Conservation (phyloP, 2,797 vertebrate genomes). For the Urocyon cinereoargenteus region DNA sequence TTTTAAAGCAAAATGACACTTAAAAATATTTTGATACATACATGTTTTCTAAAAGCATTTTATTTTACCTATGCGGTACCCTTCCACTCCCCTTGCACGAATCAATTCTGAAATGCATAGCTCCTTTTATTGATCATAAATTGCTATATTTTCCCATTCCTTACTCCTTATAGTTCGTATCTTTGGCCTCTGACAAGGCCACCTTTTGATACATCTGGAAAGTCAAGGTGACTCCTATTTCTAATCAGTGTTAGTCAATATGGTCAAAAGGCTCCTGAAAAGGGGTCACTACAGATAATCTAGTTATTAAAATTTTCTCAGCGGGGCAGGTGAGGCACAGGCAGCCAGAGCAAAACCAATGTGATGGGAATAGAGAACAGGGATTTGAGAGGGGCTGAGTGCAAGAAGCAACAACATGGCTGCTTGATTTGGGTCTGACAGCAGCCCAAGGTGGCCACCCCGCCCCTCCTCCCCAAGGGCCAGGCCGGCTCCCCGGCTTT, state of each 20-base stretch:
- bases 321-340: background rate
- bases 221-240: constrained; percentile 51
- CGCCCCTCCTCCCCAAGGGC: background rate
- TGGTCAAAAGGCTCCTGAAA: background rate
- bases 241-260: background rate
- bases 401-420: background rate
- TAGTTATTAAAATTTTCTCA: background rate
- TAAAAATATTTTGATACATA: background rate
- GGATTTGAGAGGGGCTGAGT: background rate
- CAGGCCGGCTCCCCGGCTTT: background rate
- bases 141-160: background rate
- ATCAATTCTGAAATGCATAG: constrained; percentile 29
- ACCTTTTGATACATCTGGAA: background rate
- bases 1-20: constrained; percentile 46
- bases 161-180: background rate
- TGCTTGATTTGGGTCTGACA: background rate
- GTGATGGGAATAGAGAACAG: background rate
- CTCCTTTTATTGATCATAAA: background rate
- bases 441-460: background rate
- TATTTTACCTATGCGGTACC: background rate
- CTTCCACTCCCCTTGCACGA: background rate
- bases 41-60: constrained; percentile 14
- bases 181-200: background rate
- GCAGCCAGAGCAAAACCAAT: background rate
- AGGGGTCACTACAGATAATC: background rate